Conservation (phyloP, 2,797 vertebrate species). For the Tinamus major region DNA sequence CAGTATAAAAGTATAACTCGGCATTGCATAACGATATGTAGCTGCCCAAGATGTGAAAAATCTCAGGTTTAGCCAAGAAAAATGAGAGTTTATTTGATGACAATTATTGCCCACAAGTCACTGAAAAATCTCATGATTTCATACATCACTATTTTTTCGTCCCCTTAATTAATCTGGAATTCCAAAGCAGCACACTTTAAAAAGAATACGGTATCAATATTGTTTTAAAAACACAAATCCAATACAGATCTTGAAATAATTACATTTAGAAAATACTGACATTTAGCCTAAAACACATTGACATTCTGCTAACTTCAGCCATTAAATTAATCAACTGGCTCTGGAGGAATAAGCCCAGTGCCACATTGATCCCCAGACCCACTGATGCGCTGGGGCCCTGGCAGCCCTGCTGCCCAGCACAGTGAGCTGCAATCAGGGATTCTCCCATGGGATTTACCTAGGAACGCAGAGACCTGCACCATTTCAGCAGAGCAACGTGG, state of each 20-base stretch:
- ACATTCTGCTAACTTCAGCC: neutral
- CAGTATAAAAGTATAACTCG: neutral
- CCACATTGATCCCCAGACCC: neutral
- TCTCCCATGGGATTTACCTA: neutral
- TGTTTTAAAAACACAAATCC: neutral
- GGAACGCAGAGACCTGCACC: neutral
- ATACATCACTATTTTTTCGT: neutral
- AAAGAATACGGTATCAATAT: neutral
- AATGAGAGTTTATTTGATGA: neutral
- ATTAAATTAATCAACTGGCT: neutral
- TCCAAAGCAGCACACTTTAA: neutral
- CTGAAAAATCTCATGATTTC: neutral
- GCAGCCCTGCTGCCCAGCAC: neutral
- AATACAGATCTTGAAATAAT: neutral
- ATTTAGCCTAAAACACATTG: conserved; percentile 2
- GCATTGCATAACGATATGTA: neutral
- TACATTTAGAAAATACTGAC: neutral
- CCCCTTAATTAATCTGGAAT: neutral
- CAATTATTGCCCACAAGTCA: neutral
- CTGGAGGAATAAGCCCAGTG: neutral
- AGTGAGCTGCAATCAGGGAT: neutral
- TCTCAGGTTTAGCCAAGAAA: neutral
- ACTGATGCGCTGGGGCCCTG: neutral
- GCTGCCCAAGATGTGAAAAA: neutral
- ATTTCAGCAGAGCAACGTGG: neutral